phyloP scores from a whole-genome alignment of 2,113 vertebrate species.

The Cephalopterus ornatus region DNA sequence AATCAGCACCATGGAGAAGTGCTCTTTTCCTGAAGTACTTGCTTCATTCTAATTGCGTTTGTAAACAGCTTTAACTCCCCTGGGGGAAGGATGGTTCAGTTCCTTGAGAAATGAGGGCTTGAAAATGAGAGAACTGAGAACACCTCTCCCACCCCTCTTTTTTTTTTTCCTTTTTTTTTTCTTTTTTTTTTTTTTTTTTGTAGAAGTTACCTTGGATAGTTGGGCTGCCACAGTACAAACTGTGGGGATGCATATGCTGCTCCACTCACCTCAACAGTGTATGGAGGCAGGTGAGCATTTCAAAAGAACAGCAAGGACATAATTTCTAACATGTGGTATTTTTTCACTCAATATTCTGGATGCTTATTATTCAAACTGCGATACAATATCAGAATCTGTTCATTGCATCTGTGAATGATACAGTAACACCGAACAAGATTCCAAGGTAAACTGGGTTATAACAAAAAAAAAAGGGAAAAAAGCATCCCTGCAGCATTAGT shows the following conservation, averaged over 20 bases:
- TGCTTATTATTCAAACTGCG: background rate
- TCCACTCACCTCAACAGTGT: background rate
- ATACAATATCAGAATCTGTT: background rate
- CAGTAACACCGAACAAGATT: background rate
- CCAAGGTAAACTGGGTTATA: background rate
- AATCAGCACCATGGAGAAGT: background rate
- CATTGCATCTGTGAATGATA: background rate
- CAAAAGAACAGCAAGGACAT: background rate
- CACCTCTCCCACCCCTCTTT: background rate
- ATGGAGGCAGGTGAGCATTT: background rate
- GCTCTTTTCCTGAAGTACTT: background rate
- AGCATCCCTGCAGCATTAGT: background rate
- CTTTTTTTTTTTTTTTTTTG: background rate
- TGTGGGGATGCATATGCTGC: background rate
- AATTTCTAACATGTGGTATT: background rate
- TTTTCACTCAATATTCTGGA: background rate
- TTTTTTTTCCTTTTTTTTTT: background rate
- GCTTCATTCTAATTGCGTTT: background rate
- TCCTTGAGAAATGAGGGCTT: background rate
- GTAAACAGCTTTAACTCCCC: background rate
- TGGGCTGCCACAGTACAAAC: background rate
- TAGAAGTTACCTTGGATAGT: background rate
- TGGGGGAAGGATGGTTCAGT: background rate
- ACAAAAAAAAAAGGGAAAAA: background rate
- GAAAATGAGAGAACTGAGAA: background rate